phyloP scores from a whole-genome alignment of 2,797 vertebrate species.

The Nyctibius grandis region DNA sequence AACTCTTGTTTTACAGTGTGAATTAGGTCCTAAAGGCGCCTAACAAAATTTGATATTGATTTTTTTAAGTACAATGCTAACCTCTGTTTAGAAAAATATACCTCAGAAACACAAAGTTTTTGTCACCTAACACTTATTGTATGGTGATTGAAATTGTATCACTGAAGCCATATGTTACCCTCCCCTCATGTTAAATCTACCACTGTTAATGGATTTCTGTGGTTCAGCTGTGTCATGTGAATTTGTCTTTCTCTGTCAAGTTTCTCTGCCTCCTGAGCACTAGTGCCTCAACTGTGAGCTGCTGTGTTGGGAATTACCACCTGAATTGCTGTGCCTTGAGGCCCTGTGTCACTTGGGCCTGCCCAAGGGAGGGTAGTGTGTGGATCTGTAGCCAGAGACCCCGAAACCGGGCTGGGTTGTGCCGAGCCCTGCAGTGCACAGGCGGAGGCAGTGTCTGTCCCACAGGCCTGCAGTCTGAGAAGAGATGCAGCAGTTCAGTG shows the following conservation, averaged over 20 bases:
- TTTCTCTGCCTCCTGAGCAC: not conserved
- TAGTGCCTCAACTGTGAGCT: not conserved
- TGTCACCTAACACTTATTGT: not conserved
- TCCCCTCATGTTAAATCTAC: not conserved
- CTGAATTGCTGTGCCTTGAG: not conserved
- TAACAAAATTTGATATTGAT: not conserved
- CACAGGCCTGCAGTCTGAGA: not conserved
- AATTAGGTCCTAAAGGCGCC: not conserved
- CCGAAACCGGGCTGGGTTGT: not conserved
- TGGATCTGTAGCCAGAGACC: not conserved
- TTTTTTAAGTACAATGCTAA: not conserved
- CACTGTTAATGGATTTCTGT: not conserved
- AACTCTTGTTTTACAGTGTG: not conserved
- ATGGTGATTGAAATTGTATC: not conserved
- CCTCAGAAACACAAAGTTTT: not conserved
- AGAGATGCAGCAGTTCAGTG: rapidly evolving
- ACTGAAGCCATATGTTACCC: not conserved
- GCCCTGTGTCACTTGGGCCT: not conserved
- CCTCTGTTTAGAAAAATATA: not conserved
- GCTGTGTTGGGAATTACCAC: not conserved
- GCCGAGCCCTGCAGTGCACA: not conserved
- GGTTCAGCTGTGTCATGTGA: not conserved
- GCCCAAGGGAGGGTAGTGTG: rapidly evolving
- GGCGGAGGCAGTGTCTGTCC: not conserved
- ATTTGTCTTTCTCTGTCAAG: not conserved